These are phyloP conservation scores for Sparidentex hasta DNA, from an alignment of 2,797 vertebrate genomes.

Conservation along the genomic window DNA sequence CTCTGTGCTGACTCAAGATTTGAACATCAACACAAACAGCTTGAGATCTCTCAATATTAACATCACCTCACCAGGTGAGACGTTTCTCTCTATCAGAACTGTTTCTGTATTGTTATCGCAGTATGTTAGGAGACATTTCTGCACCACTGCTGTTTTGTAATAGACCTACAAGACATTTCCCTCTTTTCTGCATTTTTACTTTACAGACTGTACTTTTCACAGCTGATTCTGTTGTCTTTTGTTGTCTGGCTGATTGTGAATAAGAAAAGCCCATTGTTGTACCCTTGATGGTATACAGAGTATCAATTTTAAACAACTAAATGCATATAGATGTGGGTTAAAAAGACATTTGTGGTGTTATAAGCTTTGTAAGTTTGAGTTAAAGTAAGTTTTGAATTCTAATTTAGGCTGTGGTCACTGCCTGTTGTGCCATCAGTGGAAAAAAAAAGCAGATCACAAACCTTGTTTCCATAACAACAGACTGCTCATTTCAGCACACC, in stretches of 20 bases:
- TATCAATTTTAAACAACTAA: not conserved
- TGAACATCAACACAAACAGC: constrained; percentile 74
- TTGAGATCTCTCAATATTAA: constrained; percentile 71
- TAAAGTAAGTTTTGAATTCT: not conserved
- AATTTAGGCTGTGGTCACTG: not conserved
- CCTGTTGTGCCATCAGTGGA: not conserved
- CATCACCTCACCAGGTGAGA: constrained; percentile 73
- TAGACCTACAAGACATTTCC: not conserved
- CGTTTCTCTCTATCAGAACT: not conserved
- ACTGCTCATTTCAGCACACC: constrained; percentile 23
- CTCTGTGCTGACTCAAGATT: constrained; percentile 47
- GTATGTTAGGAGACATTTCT: not conserved
- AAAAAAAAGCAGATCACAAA: constrained; percentile 19
- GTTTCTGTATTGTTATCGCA: not conserved
- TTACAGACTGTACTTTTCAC: not conserved
- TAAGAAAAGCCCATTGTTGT: not conserved
- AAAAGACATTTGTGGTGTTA: too few relatives aligned
- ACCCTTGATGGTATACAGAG: not conserved
- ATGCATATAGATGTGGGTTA: too few relatives aligned
- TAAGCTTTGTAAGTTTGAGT: too few relatives aligned
- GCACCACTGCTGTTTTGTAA: not conserved
- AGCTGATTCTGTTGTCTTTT: not conserved
- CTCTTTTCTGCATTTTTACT: not conserved
- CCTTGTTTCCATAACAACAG: constrained; percentile 45
- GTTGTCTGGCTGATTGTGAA: not conserved